These are phyloP conservation scores for Hybos culiciformis DNA, from an alignment of 2,888 invertebrate genomes.

Conservation along the genomic window DNA sequence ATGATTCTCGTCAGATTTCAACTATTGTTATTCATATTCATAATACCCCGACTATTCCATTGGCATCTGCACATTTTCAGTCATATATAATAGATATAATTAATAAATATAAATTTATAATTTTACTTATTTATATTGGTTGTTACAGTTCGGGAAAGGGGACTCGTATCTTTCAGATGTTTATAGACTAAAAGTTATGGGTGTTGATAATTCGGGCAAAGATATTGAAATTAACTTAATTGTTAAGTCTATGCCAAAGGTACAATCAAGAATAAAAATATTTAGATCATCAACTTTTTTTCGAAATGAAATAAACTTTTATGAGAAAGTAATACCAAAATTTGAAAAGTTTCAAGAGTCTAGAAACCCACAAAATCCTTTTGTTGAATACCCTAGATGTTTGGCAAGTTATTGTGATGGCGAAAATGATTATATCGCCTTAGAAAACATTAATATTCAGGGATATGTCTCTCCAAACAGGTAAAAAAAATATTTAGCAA, in stretches of 20 bases:
- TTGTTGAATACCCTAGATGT: conserved; percentile 38
- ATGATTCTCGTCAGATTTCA: too few species aligned
- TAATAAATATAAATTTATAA: too few species aligned
- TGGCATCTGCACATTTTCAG: too few species aligned
- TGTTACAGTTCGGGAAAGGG: conserved; percentile 50
- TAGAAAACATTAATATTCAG: conserved; percentile 40
- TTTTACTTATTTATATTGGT: too few species aligned
- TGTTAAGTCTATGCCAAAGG: conserved; percentile 53
- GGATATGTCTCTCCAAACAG: conserved; percentile 36
- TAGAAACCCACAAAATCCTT: conserved; percentile 35
- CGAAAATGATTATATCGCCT: conserved; percentile 40
- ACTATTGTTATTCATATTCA: too few species aligned
- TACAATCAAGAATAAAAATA: conserved; percentile 45
- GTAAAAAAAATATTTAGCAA: conserved; percentile 14
- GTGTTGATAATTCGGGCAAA: too few species aligned
- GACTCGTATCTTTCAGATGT: conserved; percentile 57
- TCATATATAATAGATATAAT: too few species aligned
- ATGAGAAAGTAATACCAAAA: conserved; percentile 34
- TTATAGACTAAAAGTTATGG: conserved; percentile 42
- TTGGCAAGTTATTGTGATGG: conserved; percentile 40
- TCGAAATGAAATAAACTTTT: conserved; percentile 54
- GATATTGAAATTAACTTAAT: conserved; percentile 43
- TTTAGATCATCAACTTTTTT: conserved; percentile 54
- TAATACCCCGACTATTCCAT: too few species aligned
- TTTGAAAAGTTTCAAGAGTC: conserved; percentile 27